Evolutionary conservation across 2,113 vertebrate genomes (phyloP), one percentile per base, ranked within the genome.

Genomic region (Chrysochloris asiatica): DNA sequence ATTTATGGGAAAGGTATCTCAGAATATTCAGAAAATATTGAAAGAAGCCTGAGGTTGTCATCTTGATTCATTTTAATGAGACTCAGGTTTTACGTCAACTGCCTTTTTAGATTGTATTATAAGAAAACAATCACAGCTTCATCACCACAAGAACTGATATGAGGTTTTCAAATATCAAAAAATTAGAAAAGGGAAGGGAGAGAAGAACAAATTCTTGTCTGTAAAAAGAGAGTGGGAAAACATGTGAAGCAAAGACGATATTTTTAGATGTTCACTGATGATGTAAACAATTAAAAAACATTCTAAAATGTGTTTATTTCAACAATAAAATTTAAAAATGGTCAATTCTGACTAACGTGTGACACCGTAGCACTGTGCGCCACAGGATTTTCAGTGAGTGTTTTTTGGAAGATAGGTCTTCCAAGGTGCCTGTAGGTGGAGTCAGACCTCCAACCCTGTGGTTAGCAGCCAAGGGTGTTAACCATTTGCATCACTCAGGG

Each of bases 191-290:
- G 33, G 11, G 30, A 80, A 77, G 19, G 91, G 36, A 75, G 45
- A 89, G 26, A 72, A 79, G 36, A 48, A 76, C 65, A 73, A 77
- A 43, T 45, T 90, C 76, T 71, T 65, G 76, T 90, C 45, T 83
- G n/a, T 65, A 54, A 93, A 67, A 88, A 71, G 86, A 56, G 89
- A 93, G 36, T 82, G 75, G 87, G 36, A 72, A 84, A 85, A 48
- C 28, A 75, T 28, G 7, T 28, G 81, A 83, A 19, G 59, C 36
- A 13, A 61, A 67, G 65, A 88, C 38, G 56, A 69, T 82, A 67
- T 91, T 77, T 72, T 56, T 76, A 88, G 69, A 56, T 71, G 69
- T 86, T 90, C 65, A 47, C 65, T 41, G 71, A 65, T 79, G 45
- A 88, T 83, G 19, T 38, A 36, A 93, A 21, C 63, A 80, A 86